Evolutionary conservation across 2,888 invertebrate species (phyloP), one percentile per base, ranked within the genome.

Genomic region (Drosophila barbarae): DNA sequence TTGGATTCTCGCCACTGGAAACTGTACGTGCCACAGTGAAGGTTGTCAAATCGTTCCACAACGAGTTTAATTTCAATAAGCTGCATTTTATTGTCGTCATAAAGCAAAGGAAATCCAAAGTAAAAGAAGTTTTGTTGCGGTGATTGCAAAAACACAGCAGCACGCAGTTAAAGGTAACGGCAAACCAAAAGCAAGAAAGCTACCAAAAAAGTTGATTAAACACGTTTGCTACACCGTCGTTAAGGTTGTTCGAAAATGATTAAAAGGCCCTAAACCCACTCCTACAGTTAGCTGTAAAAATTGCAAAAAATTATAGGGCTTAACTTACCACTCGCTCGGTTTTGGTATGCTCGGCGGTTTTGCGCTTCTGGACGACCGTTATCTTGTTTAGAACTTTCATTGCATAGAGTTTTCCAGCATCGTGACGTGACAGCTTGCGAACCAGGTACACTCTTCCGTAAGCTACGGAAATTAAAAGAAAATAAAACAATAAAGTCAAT

Each of bases 341-440:
- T 91, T 96, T 94, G 32, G 98, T 98, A 90, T 99, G 99, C 88
- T 99, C 99, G 12, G 97, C 95, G 60, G 97, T 97, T 91, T 98
- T 98, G 88, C 96, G 94, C 91, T 97, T 97, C 90, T 96, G 96
- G 38, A 97, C 96, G 83, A 98, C 97, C 30, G 96, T 95, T 56
- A 96, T 96, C 89, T 98, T 98, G 90, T 97, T 97, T 87, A 98
- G 91, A 76, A 98, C 98, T 90, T 99, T 99, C 98, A 99, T 98
- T 61, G 98, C 98, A 91, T 98, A 99, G 69, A 98, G 92, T 77
- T 95, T 94, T 50, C 95, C 95, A 84, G 94, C 93, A 90, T 99
- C 98, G 64, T 92, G 90, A 47, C 95, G 98, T 61, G 94, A 94
- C 81, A 94, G 92, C 90, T 98, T 99, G 74, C 97, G 93, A 74